Conservation (phyloP, 2,888 invertebrate species). For the Apodemia duryi region DNA sequence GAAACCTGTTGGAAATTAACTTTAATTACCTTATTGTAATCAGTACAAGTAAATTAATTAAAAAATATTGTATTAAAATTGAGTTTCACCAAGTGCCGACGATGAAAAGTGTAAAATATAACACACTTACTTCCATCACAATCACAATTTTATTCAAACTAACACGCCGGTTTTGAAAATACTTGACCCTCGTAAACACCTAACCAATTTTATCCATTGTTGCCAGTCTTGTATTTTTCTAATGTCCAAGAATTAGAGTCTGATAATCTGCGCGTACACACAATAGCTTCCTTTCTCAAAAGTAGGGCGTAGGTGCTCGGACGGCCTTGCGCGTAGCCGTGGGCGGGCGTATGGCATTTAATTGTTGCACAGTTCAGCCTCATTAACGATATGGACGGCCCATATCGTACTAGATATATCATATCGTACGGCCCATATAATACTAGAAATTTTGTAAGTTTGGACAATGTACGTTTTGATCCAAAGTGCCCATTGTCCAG, state of each 20-base stretch:
- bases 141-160: neutral
- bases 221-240: neutral
- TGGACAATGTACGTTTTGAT: slow-evolving; percentile 9
- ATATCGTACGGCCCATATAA: too few species aligned
- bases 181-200: too few species aligned
- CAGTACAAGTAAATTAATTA: too few species aligned
- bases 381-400: slow-evolving; percentile 18
- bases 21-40: too few species aligned
- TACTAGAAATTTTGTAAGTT: slow-evolving; percentile 4
- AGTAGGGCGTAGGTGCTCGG: slow-evolving; percentile 57
- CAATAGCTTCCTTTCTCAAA: slow-evolving; percentile 68
- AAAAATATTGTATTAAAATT: too few species aligned
- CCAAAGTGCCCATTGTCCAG: slow-evolving; percentile 1
- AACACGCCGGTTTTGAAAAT: neutral
- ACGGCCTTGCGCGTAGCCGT: slow-evolving; percentile 50
- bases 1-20: too few species aligned
- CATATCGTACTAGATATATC: too few species aligned
- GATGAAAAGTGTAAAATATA: too few species aligned
- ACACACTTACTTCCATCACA: neutral
- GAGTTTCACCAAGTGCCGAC: too few species aligned
- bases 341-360: slow-evolving; percentile 35
- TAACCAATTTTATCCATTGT: too few species aligned
- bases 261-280: slow-evolving; percentile 35
- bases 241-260: slow-evolving; percentile 11
- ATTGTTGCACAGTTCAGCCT: slow-evolving; percentile 27